phyloP scores from a whole-genome alignment of 2,113 vertebrate genomes.

The Paratilapia polleni region DNA sequence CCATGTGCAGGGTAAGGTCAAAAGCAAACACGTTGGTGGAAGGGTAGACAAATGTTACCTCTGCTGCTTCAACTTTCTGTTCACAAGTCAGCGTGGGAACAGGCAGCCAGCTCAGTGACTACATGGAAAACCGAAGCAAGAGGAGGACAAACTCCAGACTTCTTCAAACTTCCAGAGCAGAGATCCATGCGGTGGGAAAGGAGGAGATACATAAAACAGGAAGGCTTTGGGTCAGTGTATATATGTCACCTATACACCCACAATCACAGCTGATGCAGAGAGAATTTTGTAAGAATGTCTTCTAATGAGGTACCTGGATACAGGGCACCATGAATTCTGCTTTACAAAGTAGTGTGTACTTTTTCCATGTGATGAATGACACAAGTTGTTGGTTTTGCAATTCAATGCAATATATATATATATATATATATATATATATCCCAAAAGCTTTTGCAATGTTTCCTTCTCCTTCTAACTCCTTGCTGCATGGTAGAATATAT shows the following conservation, averaged over 20 bases:
- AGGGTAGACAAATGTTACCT: constrained; percentile 48
- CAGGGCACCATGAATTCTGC: not conserved
- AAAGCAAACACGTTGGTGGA: constrained; percentile 65
- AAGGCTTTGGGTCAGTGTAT: constrained; percentile 21
- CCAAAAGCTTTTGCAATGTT: not conserved
- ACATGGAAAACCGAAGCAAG: constrained; percentile 61
- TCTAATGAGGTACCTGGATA: not conserved
- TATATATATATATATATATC: no score
- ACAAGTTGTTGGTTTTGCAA: not conserved
- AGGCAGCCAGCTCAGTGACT: constrained; percentile 53
- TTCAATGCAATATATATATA: no score
- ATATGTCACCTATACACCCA: not conserved
- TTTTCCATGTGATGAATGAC: not conserved
- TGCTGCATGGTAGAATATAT: not conserved
- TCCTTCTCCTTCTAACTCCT: not conserved
- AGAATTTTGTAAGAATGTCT: not conserved
- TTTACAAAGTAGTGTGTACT: not conserved
- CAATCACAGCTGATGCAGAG: not conserved
- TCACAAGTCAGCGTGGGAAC: constrained; percentile 64
- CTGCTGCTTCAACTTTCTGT: constrained; percentile 34
- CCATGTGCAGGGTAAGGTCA: constrained; percentile 41
- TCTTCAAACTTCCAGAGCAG: constrained; percentile 3
- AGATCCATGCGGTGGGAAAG: constrained; percentile 14
- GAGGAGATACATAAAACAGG: constrained; percentile 7
- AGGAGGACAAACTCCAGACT: constrained; percentile 35